These are phyloP conservation scores for Acanthosepion lycidas DNA, from an alignment of 2,888 invertebrate genomes.

Conservation along the genomic window DNA sequence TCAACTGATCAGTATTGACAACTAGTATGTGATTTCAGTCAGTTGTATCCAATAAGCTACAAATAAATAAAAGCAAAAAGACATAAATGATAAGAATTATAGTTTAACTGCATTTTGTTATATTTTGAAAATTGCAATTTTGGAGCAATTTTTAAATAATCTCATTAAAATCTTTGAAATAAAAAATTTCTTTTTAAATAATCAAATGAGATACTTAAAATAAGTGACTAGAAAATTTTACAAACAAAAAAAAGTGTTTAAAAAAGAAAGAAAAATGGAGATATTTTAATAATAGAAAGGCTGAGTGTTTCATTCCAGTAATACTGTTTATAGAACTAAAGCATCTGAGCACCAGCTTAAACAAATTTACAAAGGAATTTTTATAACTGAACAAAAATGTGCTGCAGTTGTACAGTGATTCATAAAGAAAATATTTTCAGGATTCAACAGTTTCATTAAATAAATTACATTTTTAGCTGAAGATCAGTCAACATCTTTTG, in stretches of 20 bases:
- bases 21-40: too few relatives aligned
- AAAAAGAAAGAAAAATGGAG: background rate
- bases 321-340: background rate
- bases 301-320: background rate
- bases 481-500: slow-evolving; percentile 24
- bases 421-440: background rate
- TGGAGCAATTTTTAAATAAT: background rate
- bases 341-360: background rate
- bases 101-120: background rate
- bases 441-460: background rate
- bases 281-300: background rate
- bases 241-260: too few relatives aligned
- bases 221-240: background rate
- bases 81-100: background rate
- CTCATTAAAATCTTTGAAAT: background rate
- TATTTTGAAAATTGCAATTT: background rate
- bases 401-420: background rate
- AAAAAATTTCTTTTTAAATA: background rate
- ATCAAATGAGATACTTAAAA: background rate
- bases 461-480: background rate
- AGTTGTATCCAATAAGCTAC: too few relatives aligned
- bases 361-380: background rate
- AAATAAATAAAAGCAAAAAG: too few relatives aligned
- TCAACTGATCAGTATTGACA: too few relatives aligned
- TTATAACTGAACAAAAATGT: background rate